Conservation (phyloP, 2,797 vertebrate species). For the Thalassophryne amazonica region DNA sequence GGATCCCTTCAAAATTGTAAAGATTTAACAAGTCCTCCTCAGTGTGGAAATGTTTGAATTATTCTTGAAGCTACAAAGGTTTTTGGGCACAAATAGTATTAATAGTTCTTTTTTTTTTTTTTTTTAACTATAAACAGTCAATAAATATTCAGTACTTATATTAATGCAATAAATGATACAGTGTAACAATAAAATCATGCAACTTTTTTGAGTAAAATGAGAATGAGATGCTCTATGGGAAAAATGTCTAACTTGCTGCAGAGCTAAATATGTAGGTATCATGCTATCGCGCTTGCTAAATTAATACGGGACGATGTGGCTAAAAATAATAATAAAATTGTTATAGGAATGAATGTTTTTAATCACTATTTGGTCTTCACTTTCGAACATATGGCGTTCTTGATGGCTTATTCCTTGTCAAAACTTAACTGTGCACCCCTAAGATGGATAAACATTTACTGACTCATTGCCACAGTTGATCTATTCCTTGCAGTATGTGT, state of each 20-base stretch:
- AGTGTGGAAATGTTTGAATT: too few species aligned
- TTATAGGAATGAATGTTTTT: too few species aligned
- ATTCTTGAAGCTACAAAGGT: constrained; percentile 2
- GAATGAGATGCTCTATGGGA: background rate
- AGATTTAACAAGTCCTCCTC: background rate
- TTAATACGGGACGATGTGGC: too few species aligned
- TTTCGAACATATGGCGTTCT: too few species aligned
- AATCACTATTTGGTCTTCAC: too few species aligned
- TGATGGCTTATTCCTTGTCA: too few species aligned
- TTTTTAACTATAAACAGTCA: constrained; percentile 1
- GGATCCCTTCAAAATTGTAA: background rate
- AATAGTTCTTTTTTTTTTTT: too few species aligned
- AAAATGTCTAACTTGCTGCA: background rate
- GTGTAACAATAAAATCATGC: constrained; percentile 26
- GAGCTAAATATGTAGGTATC: background rate
- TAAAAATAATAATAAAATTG: too few species aligned
- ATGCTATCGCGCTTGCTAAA: background rate
- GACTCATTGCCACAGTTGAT: too few species aligned
- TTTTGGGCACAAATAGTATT: constrained; percentile 10
- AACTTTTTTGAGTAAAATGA: constrained; percentile 22
- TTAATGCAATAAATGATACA: constrained; percentile 45
- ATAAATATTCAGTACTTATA: constrained; percentile 26
- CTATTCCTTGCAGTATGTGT: too few species aligned
- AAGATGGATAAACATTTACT: too few species aligned
- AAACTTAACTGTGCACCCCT: too few species aligned